Base-by-base conservation (phyloP, 1,140 invertebrate species). In the Phymastichus coffea region DNA sequence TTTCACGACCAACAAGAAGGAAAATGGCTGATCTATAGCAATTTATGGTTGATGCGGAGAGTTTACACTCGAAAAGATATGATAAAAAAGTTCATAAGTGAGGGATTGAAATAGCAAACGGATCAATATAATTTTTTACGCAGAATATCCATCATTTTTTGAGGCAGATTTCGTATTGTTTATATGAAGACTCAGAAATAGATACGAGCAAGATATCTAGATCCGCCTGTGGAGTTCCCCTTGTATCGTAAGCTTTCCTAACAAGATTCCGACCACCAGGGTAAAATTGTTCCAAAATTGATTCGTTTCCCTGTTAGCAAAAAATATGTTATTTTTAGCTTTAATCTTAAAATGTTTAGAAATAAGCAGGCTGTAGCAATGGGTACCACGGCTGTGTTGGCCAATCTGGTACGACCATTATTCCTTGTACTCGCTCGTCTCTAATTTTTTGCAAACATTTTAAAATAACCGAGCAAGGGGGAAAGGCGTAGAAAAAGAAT, bases 121-220 rank as follows among this genome's bases (percentile, higher is more conserved):
- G 3, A 43, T 62, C 26, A 8, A 64, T 41, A 20, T 52, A 63
- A 19, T 64, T 48, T 23, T 20, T 17, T 3, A 22, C 3, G 62
- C 70, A 71, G 47, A 67, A 74, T 2, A 38, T 9, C 62, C 68
- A 69, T 65, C 70, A 75, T 4, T 58, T 44, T 53, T 69, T 72
- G 4, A 65, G 63, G 8, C 57, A 26, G 2, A 40, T 35, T 15
- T 65, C 64, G 51, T 73, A 72, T 37, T 74, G 68, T 38, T 66
- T 65, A 1, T 53, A 19, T 2, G 73, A 69, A 20, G 40, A 63
- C 1, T 67, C 52, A 0, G 66, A 54, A 2, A 73, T 26, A 22
- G 71, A 74, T 1, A 65, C 58, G 6, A 73, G 4, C 41, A 64
- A 56, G 4, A 70, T 43, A 4, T 69, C 57, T 2, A 68, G 23